Conservation (phyloP, 2,113 vertebrate species). For the Choloepus hoffmanni region DNA sequence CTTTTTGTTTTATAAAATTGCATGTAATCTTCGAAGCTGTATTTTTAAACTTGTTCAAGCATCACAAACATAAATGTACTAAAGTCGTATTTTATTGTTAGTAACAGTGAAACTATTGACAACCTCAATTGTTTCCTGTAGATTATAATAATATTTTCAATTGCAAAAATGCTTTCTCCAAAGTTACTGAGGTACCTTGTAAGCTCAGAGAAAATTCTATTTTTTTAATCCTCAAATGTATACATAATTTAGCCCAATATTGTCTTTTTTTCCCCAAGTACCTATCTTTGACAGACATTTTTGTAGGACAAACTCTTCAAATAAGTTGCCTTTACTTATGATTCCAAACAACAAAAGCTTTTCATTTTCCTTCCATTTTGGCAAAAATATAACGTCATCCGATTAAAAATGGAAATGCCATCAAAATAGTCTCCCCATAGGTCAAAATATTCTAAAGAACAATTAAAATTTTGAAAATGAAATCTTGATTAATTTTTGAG, state of each 20-base stretch:
- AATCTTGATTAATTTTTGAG: background rate
- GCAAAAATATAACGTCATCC: conserved; percentile 30
- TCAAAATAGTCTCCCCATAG: background rate
- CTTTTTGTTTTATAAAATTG: conserved; percentile 57
- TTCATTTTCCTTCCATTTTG: background rate
- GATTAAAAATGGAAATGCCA: conserved; percentile 23
- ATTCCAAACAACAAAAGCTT: background rate
- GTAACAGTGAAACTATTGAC: conserved; percentile 54
- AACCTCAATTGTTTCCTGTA: conserved; percentile 15
- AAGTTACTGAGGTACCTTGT: conserved; percentile 20
- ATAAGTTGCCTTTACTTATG: background rate
- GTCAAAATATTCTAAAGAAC: conserved; percentile 40
- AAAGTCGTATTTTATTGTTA: conserved; percentile 57
- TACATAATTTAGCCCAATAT: conserved; percentile 17
- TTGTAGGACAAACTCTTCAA: background rate
- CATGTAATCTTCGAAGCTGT: conserved; percentile 33
- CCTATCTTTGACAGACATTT: background rate
- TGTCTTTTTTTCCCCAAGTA: background rate
- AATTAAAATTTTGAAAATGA: conserved; percentile 40
- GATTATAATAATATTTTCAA: conserved; percentile 63
- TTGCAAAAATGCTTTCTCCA: conserved; percentile 57
- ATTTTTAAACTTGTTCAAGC: conserved; percentile 60
- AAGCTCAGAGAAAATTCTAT: conserved; percentile 54
- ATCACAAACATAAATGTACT: conserved; percentile 38
- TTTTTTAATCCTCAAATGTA: conserved; percentile 15